phyloP scores from a whole-genome alignment of 2,113 vertebrate species.

The Crypturellus undulatus region DNA sequence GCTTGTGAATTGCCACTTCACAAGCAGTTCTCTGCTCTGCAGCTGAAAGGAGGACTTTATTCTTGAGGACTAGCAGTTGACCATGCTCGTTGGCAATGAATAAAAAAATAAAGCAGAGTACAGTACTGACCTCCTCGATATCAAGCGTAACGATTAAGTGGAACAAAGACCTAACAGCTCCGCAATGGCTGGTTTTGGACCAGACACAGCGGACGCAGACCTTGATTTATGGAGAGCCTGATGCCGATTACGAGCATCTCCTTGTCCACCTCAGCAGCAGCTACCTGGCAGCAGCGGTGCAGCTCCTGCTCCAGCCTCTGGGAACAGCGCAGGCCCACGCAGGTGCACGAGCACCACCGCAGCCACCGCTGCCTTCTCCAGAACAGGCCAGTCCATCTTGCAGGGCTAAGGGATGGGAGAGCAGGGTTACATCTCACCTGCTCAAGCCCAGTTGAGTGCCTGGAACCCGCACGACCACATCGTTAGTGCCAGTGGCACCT shows the following conservation, averaged over 20 bases:
- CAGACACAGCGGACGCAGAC: fast-evolving
- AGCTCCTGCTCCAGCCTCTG: too few relatives aligned
- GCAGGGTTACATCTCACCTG: not conserved
- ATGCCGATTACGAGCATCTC: not conserved
- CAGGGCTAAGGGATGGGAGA: not conserved
- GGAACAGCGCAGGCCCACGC: too few relatives aligned
- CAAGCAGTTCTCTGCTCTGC: not conserved
- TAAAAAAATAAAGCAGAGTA: not conserved
- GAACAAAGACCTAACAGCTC: not conserved
- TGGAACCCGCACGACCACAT: not conserved
- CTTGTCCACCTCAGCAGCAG: not conserved
- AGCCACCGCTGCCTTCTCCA: too few relatives aligned
- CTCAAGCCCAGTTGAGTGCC: not conserved
- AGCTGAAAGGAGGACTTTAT: not conserved
- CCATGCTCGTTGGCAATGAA: not conserved
- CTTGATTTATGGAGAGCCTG: not conserved
- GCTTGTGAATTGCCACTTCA: too few relatives aligned
- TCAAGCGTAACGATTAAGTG: not conserved
- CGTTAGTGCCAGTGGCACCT: too few relatives aligned
- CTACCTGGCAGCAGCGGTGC: not conserved
- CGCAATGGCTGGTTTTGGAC: not conserved
- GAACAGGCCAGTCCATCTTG: too few relatives aligned
- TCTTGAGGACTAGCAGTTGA: not conserved
- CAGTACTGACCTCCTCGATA: not conserved
- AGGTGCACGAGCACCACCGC: too few relatives aligned